Base-by-base conservation (phyloP, 1,140 invertebrate species). In the Drosophila nebulosa region DNA sequence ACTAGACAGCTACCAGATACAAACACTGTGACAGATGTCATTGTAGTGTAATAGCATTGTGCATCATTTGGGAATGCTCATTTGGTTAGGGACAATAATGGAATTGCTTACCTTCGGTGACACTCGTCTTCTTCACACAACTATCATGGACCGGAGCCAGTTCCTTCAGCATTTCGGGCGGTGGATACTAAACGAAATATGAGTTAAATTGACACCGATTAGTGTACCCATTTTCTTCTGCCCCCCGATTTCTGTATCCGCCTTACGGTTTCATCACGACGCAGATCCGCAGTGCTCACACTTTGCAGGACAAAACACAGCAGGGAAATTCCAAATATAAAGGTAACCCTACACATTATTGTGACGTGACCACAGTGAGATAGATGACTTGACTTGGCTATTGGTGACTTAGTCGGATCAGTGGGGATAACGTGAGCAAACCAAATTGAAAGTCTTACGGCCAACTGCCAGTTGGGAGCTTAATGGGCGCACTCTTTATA, bases 111-210 rank as follows among this genome's bases (percentile, higher is more conserved):
- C 90, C 74, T 63, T 91, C 90, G 35, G 74, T 78, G 50, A 91
- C 90, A 27, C 90, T 84, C 30, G 90, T 91, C 27, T 91, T 72
- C 60, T 79, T 79, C 36, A 91, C 83, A 61, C 90, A 91, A 36
- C 35, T 55, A 22, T 91, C 86, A 51, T 90, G 90, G 51, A 90
- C 79, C 55, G 88, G 74, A 64, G 86, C 69, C 86, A 89, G 88
- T 85, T 58, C 52, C 52, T 81, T 89, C 9, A 91, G 51, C 46
- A 91, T 76, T 42, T 79, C 71, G 51, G 79, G 74, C 57, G 90
- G 90, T 55, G 90, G 90, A 78, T 85, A 91, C 89, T 91, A 32
- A 42, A 24, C 10, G 16, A 16, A 10, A 30, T 55, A 32, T 27
- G 24, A 56, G 32, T 35, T 24, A 30, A 30, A 9, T 2, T 30